A percentile compares a stretch with the other conserved stretches of the same genome.
phyloP scores from a whole-genome alignment of 92 coral and sea anemone species.

The Zoanthus solanderi region DNA sequence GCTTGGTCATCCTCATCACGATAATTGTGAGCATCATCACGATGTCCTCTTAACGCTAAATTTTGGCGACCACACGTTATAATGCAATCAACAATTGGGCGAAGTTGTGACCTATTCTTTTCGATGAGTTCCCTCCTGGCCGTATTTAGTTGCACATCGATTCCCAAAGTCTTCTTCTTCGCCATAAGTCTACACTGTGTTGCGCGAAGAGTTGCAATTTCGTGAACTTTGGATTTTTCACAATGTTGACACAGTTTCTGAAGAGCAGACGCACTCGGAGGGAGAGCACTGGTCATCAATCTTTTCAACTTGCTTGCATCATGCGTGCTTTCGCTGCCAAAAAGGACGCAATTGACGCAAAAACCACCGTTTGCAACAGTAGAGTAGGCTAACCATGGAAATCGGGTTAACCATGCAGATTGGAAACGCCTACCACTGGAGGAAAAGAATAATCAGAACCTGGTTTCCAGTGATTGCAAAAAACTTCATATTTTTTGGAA shows the following conservation, averaged over 20 bases:
- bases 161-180: conserved; percentile 25
- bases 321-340: conserved; percentile 50
- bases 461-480: conserved; percentile 49
- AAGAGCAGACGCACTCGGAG: conserved; percentile 24
- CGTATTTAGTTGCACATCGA: conserved; percentile 41
- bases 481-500: conserved; percentile 44
- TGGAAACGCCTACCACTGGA: conserved; percentile 52
- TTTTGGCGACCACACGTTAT: conserved; percentile 47
- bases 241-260: conserved; percentile 46
- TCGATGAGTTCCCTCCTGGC: conserved; percentile 39
- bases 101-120: conserved; percentile 29
- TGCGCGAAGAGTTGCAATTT: conserved; percentile 35
- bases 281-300: conserved; percentile 43
- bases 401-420: conserved; percentile 32
- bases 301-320: conserved; percentile 54
- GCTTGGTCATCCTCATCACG: conserved; percentile 16
- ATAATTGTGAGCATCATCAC: conserved; percentile 48
- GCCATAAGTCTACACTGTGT: conserved; percentile 47
- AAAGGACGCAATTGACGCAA: conserved; percentile 51
- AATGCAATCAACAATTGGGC: conserved; percentile 21
- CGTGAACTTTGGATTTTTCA: conserved; percentile 48
- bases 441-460: conserved; percentile 43
- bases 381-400: conserved; percentile 63
- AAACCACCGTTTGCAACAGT: conserved; percentile 52
- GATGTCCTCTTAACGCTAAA: conserved; percentile 45